Base-by-base conservation (phyloP, 2,113 vertebrate genomes). In the Campylorhamphus procurvoides region DNA sequence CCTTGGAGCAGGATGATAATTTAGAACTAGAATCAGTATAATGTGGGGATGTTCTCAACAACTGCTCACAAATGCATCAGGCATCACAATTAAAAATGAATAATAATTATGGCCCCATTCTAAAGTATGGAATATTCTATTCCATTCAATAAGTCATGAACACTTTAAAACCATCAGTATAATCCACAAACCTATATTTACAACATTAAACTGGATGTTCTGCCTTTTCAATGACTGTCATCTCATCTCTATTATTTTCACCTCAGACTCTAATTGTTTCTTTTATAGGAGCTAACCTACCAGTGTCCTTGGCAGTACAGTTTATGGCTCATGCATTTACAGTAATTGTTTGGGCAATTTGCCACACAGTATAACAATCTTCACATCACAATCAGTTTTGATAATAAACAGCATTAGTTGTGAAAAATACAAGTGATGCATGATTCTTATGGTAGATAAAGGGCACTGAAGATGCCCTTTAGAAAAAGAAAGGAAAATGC, bases 261-360 rank as follows among this genome's bases (percentile, higher is more conserved):
- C 94, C 90, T 97, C 93, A 96, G 91, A 96, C 78, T 90, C 96
- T 97, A 97, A 97, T 97, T 97, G 93, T 97, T 96, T 97, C 93
- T 96, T 98, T 98, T 97, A 97, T 97, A 93, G 75, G 53, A 91
- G 90, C 90, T 96, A 96, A 96, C 93, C 89, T 96, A 90, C 89
- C 84, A 90, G 84, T 96, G 91, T 97, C 94, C 95, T 97, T 97
- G 90, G 87, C 87, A 94, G 89, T 96, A 89, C 72, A 93, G 78
- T 97, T 97, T 97, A 96, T 90, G 90, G 88, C 89, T 80, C 88
- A 96, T 97, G 78, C 88, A 96, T 90, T 97, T 97, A 94, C 79
- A 96, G 92, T 96, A 97, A 97, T 97, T 97, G 78, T 97, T 96
- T 97, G 96, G 94, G 90, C 93, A 97, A 96, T 97, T 97, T 97